phyloP scores from a whole-genome alignment of 2,797 vertebrate genomes.

The Nyctibius grandis region DNA sequence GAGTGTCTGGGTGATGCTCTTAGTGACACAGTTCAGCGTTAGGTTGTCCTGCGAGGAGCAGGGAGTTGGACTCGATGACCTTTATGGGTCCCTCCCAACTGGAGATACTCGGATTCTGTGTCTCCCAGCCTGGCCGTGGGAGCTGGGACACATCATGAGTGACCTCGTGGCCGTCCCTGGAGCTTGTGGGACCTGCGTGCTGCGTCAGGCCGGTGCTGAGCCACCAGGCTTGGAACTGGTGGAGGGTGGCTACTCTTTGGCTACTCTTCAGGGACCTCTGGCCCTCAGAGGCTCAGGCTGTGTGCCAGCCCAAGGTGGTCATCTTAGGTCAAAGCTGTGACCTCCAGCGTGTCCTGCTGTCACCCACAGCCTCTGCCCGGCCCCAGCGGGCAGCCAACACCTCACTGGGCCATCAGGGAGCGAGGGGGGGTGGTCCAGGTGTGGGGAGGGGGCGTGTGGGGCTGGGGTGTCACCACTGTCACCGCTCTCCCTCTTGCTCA shows the following conservation, averaged over 20 bases:
- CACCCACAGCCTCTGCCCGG: too few relatives aligned
- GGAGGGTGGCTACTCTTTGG: not conserved
- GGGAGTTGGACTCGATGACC: not conserved
- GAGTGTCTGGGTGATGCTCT: not conserved
- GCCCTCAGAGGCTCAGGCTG: too few relatives aligned
- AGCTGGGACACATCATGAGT: accelerated
- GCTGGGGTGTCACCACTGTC: not conserved
- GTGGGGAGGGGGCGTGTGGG: not conserved
- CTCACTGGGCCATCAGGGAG: accelerated
- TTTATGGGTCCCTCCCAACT: not conserved
- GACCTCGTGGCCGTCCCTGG: not conserved
- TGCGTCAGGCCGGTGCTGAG: not conserved
- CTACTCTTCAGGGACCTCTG: too few relatives aligned
- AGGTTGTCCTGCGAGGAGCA: not conserved
- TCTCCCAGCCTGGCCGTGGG: not conserved
- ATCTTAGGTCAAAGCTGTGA: not conserved
- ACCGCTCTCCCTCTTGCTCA: slow-evolving; percentile 51
- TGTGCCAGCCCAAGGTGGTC: not conserved
- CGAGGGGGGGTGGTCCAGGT: not conserved
- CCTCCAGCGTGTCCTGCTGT: not conserved
- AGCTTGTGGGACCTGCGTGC: not conserved
- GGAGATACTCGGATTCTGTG: too few relatives aligned
- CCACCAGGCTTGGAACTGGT: not conserved
- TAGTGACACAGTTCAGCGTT: not conserved
- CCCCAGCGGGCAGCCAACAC: not conserved